These are phyloP conservation scores for Corythornis vintsioides DNA, from an alignment of 2,113 vertebrate genomes.

Conservation along the genomic window DNA sequence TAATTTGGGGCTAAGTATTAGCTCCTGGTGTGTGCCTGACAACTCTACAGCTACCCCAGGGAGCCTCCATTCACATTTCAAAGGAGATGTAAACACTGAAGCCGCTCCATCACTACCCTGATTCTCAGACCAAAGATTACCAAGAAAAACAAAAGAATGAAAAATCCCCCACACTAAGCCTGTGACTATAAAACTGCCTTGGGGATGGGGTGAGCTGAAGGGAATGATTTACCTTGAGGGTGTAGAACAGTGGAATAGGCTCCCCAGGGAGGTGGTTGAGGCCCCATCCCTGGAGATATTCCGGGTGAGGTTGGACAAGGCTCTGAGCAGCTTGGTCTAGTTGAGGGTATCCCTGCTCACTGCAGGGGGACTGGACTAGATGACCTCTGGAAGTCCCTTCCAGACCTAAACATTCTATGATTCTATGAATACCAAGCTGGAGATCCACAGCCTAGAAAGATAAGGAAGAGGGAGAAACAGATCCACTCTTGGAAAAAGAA, in stretches of 20 bases:
- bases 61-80: slow-evolving; percentile 33
- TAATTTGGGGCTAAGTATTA: neutral
- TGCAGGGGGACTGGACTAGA: too few species aligned
- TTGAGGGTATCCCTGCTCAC: too few species aligned
- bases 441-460: neutral
- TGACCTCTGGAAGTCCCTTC: too few species aligned
- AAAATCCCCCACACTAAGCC: slow-evolving; percentile 53
- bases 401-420: too few species aligned
- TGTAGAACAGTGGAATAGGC: too few species aligned
- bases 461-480: neutral
- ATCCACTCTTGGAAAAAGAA: neutral
- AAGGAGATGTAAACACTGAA: slow-evolving; percentile 51
- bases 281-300: too few species aligned
- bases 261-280: too few species aligned
- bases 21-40: neutral
- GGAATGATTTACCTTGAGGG: neutral
- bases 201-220: neutral
- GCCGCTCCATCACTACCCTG: neutral
- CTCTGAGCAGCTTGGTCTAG: too few species aligned
- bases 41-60: neutral
- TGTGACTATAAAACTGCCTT: neutral
- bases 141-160: slow-evolving; percentile 59
- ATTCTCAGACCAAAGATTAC: slow-evolving; percentile 59
- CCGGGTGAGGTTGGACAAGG: too few species aligned
- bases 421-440: neutral